Conservation (phyloP, 2,888 invertebrate species). For the Ochlodes sylvanus region DNA sequence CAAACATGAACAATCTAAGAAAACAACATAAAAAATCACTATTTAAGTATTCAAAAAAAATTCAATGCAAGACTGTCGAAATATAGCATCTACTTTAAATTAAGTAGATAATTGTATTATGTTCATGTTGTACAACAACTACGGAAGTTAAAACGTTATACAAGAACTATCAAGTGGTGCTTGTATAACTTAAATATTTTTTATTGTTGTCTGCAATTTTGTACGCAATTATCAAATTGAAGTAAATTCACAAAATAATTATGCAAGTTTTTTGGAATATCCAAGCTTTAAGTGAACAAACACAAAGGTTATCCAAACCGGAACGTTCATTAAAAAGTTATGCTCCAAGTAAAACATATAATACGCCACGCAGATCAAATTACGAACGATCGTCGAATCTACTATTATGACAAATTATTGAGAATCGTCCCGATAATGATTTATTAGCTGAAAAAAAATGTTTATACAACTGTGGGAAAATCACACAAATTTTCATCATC, state of each 20-base stretch:
- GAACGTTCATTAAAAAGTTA: constrained; percentile 41
- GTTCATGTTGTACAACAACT: no score
- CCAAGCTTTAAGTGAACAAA: constrained; percentile 39
- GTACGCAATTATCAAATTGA: constrained; percentile 8
- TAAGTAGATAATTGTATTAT: no score
- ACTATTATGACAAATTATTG: constrained; percentile 27
- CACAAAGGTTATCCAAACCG: constrained; percentile 45
- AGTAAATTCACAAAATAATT: constrained; percentile 34
- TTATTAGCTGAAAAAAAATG: constrained; percentile 13
- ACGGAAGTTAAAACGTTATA: no score
- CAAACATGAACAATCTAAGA: no score
- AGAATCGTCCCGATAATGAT: neutral
- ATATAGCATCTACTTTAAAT: no score
- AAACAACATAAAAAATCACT: no score
- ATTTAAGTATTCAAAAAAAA: no score
- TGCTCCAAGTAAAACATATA: constrained; percentile 43
- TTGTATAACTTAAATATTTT: neutral
- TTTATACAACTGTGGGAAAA: no score
- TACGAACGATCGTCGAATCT: constrained; percentile 23
- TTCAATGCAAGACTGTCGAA: no score
- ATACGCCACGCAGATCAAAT: constrained; percentile 33
- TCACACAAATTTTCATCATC: no score
- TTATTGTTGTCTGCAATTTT: constrained; percentile 2
- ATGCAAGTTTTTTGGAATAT: constrained; percentile 38
- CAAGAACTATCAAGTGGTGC: neutral